Conservation (phyloP, 2,113 vertebrate genomes). For the Hiodon alosoides region DNA sequence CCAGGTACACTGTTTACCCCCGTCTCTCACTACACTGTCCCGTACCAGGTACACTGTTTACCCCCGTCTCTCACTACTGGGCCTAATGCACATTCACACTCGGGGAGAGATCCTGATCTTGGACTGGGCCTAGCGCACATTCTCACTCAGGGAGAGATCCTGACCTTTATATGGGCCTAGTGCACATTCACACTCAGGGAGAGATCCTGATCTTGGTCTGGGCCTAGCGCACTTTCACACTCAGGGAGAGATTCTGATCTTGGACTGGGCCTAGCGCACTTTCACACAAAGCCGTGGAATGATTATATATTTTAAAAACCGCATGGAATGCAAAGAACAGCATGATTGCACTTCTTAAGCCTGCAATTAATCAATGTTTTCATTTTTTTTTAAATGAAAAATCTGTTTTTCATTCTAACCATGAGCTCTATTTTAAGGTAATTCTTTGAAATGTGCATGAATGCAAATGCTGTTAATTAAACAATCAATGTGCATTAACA, state of each 20-base stretch:
- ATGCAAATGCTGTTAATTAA: conserved; percentile 40
- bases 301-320: neutral
- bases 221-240: neutral
- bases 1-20: conserved; percentile 13
- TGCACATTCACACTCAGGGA: too few relatives aligned
- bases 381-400: conserved; percentile 42
- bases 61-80: too few relatives aligned
- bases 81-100: too few relatives aligned
- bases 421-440: conserved; percentile 36
- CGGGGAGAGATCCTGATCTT: too few relatives aligned
- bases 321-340: conserved; percentile 40
- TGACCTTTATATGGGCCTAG: too few relatives aligned
- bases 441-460: conserved; percentile 55
- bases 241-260: neutral
- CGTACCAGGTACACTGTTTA: neutral
- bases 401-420: neutral
- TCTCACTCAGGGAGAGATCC: too few relatives aligned
- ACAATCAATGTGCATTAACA: conserved; percentile 50
- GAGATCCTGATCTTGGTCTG: too few relatives aligned
- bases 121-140: too few relatives aligned
- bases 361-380: conserved; percentile 42
- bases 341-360: conserved; percentile 43
- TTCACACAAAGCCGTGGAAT: conserved; percentile 14
- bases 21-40: conserved; percentile 19
- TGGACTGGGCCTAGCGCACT: conserved; percentile 16